Base-by-base conservation (phyloP, 2,888 invertebrate genomes). In the Seira musarum region DNA sequence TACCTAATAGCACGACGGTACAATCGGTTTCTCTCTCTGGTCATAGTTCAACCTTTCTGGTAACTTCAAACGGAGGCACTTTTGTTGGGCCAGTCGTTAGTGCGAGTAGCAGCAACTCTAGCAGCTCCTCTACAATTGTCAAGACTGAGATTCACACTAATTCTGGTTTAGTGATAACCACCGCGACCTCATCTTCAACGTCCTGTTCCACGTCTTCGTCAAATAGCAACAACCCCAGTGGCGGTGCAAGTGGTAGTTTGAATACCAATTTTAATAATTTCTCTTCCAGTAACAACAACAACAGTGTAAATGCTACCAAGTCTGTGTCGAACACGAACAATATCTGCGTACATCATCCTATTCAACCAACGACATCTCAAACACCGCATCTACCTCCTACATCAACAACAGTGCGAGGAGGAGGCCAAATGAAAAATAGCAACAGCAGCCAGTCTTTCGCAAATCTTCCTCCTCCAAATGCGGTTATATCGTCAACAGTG, bases 131-230 rank as follows among this genome's bases (percentile, higher is more conserved):
- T 21, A 68, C 75, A 21, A 68, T 76, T 72, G 72, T 81, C 17
- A 81, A 81, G 81, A 81, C 81, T 81, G 81, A 81, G 76, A 81
- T 81, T 76, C 74, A 80, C 67, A 75, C 70, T 75, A 80, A 75
- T 71, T 81, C 81, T 57, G 76, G 76, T 35, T 72, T 81, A 35
- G 81, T 81, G 81, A 81, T 76, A 76, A 76, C 76, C 46, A 76
- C 81, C 46, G 64, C 81, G 35, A 76, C 81, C 64, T 76, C 76
- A n/a, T 57, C 57, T 0, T 70, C 74, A 5, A 49, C 80, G 21
- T 66, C 69, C 15, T 75, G 64, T 64, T 35, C 80, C 35, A 74
- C 76, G 17, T 60, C 81, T 5, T 24, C 76, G 10, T n/a, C 60
- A 13, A 75, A 25, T 40, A 35, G 22, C 46, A n/a, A n/a, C n/a